These are phyloP conservation scores for Oryzias woworae DNA, from an alignment of 2,113 vertebrate genomes.

Conservation along the genomic window DNA sequence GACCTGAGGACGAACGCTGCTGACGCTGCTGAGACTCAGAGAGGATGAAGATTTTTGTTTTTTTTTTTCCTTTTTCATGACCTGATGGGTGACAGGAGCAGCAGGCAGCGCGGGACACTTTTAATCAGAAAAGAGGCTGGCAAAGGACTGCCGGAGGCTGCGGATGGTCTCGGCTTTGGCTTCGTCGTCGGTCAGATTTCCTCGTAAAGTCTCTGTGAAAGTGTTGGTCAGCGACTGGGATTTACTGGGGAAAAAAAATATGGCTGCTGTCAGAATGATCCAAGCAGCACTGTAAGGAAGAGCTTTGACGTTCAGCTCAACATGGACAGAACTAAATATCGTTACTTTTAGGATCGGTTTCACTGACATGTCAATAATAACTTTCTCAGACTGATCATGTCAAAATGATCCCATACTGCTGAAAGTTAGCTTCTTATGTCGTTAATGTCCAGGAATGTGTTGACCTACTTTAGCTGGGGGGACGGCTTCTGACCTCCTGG, in stretches of 20 bases:
- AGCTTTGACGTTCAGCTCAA: too few relatives aligned
- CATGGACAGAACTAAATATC: too few relatives aligned
- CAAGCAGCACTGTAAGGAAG: too few relatives aligned
- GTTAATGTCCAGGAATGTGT: neutral
- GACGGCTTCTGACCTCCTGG: slow-evolving; percentile 80
- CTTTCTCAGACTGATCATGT: too few relatives aligned
- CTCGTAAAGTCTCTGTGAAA: slow-evolving; percentile 85
- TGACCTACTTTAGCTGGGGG: slow-evolving; percentile 89
- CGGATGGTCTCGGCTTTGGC: slow-evolving; percentile 96
- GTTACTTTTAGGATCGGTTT: too few relatives aligned
- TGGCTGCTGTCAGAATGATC: neutral
- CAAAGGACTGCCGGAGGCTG: slow-evolving; percentile 94
- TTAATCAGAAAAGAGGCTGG: slow-evolving; percentile 95
- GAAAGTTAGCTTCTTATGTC: too few relatives aligned
- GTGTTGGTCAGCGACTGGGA: slow-evolving; percentile 96
- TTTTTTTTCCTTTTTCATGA: slow-evolving; percentile 14
- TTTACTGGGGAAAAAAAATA: slow-evolving; percentile 78
- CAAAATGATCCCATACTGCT: too few relatives aligned
- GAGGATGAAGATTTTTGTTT: slow-evolving; percentile 26
- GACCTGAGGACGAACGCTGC: slow-evolving; percentile 31
- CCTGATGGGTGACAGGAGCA: slow-evolving; percentile 28
- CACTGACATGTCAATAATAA: too few relatives aligned
- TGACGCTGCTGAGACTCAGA: slow-evolving; percentile 14
- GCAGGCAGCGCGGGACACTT: neutral
- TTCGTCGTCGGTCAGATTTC: slow-evolving; percentile 86